Conservation (phyloP, 1,140 invertebrate species). For the Halictus rubicundus region DNA sequence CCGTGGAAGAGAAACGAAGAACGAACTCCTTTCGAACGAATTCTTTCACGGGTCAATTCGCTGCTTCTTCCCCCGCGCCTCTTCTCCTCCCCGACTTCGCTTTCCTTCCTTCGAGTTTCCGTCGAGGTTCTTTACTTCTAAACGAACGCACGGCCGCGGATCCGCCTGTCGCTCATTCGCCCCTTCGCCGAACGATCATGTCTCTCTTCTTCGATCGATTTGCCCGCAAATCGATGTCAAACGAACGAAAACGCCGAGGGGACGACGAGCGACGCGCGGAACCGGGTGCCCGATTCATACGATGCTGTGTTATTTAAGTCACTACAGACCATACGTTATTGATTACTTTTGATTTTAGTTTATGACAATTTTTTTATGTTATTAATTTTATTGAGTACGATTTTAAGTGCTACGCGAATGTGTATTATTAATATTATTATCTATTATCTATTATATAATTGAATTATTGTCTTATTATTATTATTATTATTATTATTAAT, state of each 20-base stretch:
- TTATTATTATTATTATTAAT: slow-evolving; percentile 61
- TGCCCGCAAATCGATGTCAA: neutral
- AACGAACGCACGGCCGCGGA: slow-evolving; percentile 49
- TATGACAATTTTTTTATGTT: slow-evolving; percentile 79
- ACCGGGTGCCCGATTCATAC: slow-evolving; percentile 69
- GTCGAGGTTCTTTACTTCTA: slow-evolving; percentile 49
- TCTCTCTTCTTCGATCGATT: no score
- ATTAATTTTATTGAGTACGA: slow-evolving; percentile 79
- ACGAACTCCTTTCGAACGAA: slow-evolving; percentile 9
- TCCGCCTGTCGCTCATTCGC: slow-evolving; percentile 27
- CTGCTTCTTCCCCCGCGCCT: slow-evolving; percentile 3
- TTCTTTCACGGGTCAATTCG: slow-evolving; percentile 31
- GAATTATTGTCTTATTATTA: slow-evolving; percentile 67
- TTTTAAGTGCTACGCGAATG: slow-evolving; percentile 69
- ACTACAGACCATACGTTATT: slow-evolving; percentile 79
- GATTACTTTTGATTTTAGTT: slow-evolving; percentile 79
- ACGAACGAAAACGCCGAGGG: neutral
- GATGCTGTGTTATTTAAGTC: slow-evolving; percentile 81
- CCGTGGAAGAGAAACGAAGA: neutral
- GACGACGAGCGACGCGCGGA: slow-evolving; percentile 60
- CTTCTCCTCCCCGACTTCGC: slow-evolving; percentile 3
- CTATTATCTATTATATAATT: slow-evolving; percentile 58
- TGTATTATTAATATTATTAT: slow-evolving; percentile 70
- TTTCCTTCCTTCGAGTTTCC: slow-evolving; percentile 38
- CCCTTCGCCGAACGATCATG: no score